Base-by-base conservation (phyloP, 2,888 invertebrate genomes). In the Hartigia nigra region DNA sequence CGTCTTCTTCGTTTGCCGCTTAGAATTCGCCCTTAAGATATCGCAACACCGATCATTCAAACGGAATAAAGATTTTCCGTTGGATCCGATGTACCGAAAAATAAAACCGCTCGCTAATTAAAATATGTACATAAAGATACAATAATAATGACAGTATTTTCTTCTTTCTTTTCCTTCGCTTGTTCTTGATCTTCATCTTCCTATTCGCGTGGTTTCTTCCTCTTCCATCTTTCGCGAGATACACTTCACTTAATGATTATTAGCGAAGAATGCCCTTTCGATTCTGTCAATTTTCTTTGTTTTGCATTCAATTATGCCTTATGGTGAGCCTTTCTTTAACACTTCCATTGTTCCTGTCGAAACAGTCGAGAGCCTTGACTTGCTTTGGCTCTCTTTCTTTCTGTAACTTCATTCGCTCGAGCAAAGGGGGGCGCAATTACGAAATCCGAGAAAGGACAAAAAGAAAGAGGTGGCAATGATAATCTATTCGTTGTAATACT, bases 401-500 rank as follows among this genome's bases (percentile, higher is more conserved):
- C 55, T 55, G 55, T 55, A 55, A 5, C 23, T 55, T 55, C 55
- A 2, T 55, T 55, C 9, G 1, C 23, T 55, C 55, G 55, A 55
- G 55, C 55, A 23, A 55, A 55, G 9, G 23, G 23, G 14, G 55
- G 55, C 23, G 55, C 55, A 55, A 55, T 55, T 23, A 55, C 55
- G 55, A 55, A 55, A 23, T 55, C 23, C 75, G 80, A 84, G 70
- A 77, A 79, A 81, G 81, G 74, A 79, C 79, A 79, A 31, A 80
- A 32, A 75, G 39, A 84, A 84, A 83, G 85, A 86, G 84, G 85
- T 84, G 84, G 83, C 81, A 83, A 87, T 84, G 84, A 84, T 88
- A 88, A 81, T 86, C 87, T 88, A 87, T 90, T 90, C 90, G 90
- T 90, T 90, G 90, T 89, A 90, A 90, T 89, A 90, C 89, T 90